These are phyloP conservation scores for Porites rus DNA, from an alignment of 92 coral and sea anemone genomes.

Conservation along the genomic window DNA sequence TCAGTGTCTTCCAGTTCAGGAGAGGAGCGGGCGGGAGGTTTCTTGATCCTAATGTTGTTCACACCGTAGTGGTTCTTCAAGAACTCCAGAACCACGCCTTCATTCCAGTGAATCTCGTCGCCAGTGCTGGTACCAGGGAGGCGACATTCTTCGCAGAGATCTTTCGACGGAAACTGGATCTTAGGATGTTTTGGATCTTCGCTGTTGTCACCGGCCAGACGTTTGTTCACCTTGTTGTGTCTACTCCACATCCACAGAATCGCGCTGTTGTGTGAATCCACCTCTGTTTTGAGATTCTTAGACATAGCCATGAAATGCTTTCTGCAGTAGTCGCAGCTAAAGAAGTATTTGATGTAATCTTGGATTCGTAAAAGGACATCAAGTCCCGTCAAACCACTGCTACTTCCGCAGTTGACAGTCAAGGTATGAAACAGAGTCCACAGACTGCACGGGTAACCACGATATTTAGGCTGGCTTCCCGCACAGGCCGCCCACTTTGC, in stretches of 20 bases:
- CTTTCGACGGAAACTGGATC: constrained; percentile 87
- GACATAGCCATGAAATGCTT: constrained; percentile 89
- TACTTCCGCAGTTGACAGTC: constrained; percentile 88
- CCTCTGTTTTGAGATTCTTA: constrained; percentile 74
- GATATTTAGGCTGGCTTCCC: constrained; percentile 88
- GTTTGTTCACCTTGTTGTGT: constrained; percentile 91
- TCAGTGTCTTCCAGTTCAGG: constrained; percentile 88
- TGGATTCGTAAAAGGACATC: constrained; percentile 72
- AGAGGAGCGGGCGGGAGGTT: constrained; percentile 47
- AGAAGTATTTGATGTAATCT: constrained; percentile 85
- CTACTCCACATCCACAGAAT: constrained; percentile 96
- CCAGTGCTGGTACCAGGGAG: constrained; percentile 32
- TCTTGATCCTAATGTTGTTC: constrained; percentile 86
- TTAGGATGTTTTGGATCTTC: constrained; percentile 92
- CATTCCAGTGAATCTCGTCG: constrained; percentile 68
- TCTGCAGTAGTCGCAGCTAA: constrained; percentile 85
- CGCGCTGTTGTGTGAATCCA: constrained; percentile 78
- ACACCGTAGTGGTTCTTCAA: constrained; percentile 92
- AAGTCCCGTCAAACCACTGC: constrained; percentile 46
- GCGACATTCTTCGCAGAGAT: constrained; percentile 81
- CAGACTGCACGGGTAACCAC: constrained; percentile 94
- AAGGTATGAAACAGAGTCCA: constrained; percentile 96
- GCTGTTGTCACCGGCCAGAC: constrained; percentile 87
- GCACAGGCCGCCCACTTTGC: constrained; percentile 80
- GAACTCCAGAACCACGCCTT: constrained; percentile 77